Evolutionary conservation across 1,140 invertebrate genomes (phyloP).

Genomic region (Calephelis nemesis): DNA sequence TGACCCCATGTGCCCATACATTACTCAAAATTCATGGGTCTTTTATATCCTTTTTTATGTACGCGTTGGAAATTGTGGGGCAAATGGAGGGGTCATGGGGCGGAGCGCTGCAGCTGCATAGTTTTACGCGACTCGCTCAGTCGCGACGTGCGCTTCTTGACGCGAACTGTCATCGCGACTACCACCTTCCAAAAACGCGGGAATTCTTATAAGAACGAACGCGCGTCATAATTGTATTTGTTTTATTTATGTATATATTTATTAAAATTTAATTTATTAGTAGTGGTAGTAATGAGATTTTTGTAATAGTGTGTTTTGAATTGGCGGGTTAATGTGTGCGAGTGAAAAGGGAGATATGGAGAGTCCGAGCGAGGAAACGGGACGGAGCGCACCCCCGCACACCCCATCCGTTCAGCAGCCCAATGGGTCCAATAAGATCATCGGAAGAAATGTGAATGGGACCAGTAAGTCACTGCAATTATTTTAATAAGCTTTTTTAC

Average conservation of each 20-base stretch:
- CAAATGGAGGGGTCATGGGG: constrained; percentile 60
- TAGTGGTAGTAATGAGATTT: constrained; percentile 16
- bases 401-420: constrained; percentile 46
- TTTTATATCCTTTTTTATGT: constrained; percentile 71
- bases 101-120: constrained; percentile 69
- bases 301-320: constrained; percentile 55
- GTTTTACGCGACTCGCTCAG: constrained; percentile 58
- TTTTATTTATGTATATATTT: constrained; percentile 29
- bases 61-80: constrained; percentile 60
- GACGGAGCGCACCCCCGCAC: constrained; percentile 58
- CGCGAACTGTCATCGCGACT: constrained; percentile 51
- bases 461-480: constrained; percentile 68
- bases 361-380: constrained; percentile 71
- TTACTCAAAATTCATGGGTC: constrained; percentile 43
- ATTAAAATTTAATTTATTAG: constrained; percentile 27
- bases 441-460: constrained; percentile 74
- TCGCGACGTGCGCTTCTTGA: constrained; percentile 57
- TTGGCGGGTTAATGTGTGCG: constrained; percentile 74
- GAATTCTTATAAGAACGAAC: constrained; percentile 30
- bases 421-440: constrained; percentile 75
- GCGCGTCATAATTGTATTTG: constrained; percentile 19
- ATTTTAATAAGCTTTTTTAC: constrained; percentile 36
- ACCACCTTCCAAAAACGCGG: constrained; percentile 28
- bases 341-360: constrained; percentile 72
- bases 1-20: constrained; percentile 40